A percentile compares a stretch with the other conserved stretches of the same genome.
Evolutionary conservation across 2,797 vertebrate genomes (phyloP).

Genomic region (Hydrolagus colliei): DNA sequence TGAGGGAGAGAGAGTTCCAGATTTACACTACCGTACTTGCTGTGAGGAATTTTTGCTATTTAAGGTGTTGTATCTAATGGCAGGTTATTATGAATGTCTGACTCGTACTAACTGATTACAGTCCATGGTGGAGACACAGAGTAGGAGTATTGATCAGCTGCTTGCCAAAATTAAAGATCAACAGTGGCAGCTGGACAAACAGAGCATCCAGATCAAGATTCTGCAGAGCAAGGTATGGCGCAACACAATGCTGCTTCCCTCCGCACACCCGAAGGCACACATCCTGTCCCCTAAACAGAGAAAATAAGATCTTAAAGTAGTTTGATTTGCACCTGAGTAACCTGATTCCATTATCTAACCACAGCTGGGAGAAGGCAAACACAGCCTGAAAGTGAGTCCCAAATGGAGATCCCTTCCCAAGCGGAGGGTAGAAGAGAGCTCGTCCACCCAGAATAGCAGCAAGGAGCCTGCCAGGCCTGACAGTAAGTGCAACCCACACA

Average conservation of each 20-base stretch:
- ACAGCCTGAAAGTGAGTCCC: conserved; percentile 17
- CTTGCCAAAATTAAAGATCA: conserved; percentile 78
- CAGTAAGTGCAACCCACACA: conserved; percentile 42
- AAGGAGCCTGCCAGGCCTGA: neutral
- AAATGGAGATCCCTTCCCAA: conserved; percentile 42
- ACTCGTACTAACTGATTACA: conserved; percentile 39
- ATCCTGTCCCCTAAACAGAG: no score
- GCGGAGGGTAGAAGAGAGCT: conserved; percentile 34
- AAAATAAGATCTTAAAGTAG: no score
- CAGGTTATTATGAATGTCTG: no score
- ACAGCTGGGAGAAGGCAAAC: conserved; percentile 47
- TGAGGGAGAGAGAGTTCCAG: no score
- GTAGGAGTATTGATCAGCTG: conserved; percentile 75
- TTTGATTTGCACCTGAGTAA: neutral
- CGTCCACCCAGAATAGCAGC: conserved; percentile 37
- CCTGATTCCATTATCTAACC: neutral
- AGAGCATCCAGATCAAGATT: conserved; percentile 76
- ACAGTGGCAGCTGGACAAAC: conserved; percentile 87
- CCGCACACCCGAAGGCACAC: no score
- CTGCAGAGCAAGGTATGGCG: conserved; percentile 76
- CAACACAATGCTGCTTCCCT: no score
- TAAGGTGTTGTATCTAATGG: no score
- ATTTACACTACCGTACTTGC: no score
- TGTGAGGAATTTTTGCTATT: no score
- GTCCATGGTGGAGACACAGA: conserved; percentile 77